A percentile compares a stretch with the other conserved stretches of the same genome.
Conservation (phyloP, 2,797 vertebrate species). For the Caiman crocodilus region DNA sequence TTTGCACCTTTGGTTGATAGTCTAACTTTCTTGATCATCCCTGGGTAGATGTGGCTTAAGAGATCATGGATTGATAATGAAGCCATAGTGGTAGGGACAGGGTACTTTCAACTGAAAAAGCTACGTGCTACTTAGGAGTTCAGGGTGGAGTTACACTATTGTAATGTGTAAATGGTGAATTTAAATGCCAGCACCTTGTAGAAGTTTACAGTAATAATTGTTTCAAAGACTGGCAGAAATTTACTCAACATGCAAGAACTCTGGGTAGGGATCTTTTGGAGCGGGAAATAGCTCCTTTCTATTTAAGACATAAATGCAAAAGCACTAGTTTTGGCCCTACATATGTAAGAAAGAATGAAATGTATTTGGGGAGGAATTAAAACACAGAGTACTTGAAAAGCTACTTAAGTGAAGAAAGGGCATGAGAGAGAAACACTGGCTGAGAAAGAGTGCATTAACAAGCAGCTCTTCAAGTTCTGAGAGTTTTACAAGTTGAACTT, state of each 20-base stretch:
- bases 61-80: slow-evolving; percentile 42
- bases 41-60: slow-evolving; percentile 52
- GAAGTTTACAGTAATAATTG: slow-evolving; percentile 3
- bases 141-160: slow-evolving; percentile 19
- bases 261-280: background rate
- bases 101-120: slow-evolving; percentile 20
- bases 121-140: slow-evolving; percentile 21
- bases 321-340: no score
- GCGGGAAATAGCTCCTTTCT: background rate
- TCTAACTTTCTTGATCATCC: slow-evolving; percentile 51
- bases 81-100: slow-evolving; percentile 42
- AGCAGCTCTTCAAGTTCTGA: no score
- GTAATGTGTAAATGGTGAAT: accelerated
- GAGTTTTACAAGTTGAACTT: background rate
- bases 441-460: no score
- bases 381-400: background rate
- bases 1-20: slow-evolving; percentile 18
- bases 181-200: slow-evolving; percentile 37
- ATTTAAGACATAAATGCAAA: accelerated
- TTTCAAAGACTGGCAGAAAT: slow-evolving; percentile 36
- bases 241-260: background rate
- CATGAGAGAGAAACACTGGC: no score
- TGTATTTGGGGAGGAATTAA: background rate
- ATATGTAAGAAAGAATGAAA: no score
- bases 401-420: background rate